These are phyloP conservation scores for Trichomycterus rosablanca DNA, from an alignment of 2,113 vertebrate species.

Conservation along the genomic window DNA sequence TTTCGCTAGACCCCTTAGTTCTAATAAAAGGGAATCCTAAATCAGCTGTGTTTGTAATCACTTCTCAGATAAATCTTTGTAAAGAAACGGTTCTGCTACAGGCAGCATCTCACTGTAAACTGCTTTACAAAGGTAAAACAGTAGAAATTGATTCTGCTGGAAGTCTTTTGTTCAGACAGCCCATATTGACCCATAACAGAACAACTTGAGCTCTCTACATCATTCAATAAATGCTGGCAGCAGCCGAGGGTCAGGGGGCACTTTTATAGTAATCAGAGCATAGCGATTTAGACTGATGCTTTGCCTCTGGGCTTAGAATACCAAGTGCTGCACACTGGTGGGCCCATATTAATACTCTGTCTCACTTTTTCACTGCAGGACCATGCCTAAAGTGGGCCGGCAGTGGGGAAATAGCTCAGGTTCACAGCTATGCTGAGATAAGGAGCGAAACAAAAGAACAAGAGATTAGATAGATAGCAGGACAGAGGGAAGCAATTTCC, in stretches of 20 bases:
- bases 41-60: too few species aligned
- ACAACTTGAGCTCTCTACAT: background rate
- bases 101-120: too few species aligned
- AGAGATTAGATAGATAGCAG: slow-evolving; percentile 41
- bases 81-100: too few species aligned
- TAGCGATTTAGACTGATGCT: background rate
- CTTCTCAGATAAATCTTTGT: too few species aligned
- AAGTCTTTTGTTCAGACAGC: too few species aligned
- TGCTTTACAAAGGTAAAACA: too few species aligned
- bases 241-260: background rate
- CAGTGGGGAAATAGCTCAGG: slow-evolving; percentile 30
- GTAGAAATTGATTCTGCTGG: too few species aligned
- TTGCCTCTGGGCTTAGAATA: background rate
- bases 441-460: slow-evolving; percentile 45
- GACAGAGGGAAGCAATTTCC: slow-evolving; percentile 42
- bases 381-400: slow-evolving; percentile 32
- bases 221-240: background rate
- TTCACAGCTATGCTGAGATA: slow-evolving; percentile 28
- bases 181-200: too few species aligned
- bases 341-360: background rate
- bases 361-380: slow-evolving; percentile 10
- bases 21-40: too few species aligned
- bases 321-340: too few species aligned
- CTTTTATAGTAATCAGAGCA: background rate
- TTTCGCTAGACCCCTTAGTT: too few species aligned